Evolutionary conservation across 2,113 vertebrate species (phyloP).

Genomic region (Bubo bubo): DNA sequence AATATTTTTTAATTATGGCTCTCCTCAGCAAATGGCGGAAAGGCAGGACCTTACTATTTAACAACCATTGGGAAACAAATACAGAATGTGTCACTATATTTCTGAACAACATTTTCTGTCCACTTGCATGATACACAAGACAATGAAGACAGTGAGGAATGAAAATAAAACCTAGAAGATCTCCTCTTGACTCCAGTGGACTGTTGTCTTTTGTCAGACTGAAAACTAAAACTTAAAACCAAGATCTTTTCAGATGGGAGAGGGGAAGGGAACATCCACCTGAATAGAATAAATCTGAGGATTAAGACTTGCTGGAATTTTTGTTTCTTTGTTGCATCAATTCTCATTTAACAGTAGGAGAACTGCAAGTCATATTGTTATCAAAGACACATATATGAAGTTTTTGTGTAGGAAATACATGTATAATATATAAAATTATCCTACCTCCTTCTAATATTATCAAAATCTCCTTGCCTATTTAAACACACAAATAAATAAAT

Average conservation of each 20-base stretch:
- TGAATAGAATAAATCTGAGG: neutral
- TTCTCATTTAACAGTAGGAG: neutral
- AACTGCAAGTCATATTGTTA: neutral
- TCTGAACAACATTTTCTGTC: neutral
- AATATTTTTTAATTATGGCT: neutral
- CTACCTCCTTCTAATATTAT: neutral
- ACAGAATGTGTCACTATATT: accelerated
- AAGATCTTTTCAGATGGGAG: neutral
- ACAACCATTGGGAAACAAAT: neutral
- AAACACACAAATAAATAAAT: neutral
- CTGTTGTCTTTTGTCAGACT: neutral
- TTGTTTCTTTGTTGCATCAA: neutral
- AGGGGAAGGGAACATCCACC: neutral
- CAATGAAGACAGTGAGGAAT: neutral
- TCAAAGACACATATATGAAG: neutral
- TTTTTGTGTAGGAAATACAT: neutral
- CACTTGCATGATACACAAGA: neutral
- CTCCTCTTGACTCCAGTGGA: neutral
- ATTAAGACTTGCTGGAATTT: neutral
- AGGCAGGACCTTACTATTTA: neutral
- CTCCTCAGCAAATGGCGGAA: neutral
- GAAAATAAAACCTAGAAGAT: neutral
- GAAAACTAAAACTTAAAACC: neutral
- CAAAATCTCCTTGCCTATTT: neutral
- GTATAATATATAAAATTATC: neutral